Conservation (phyloP, 2,888 invertebrate species). For the Zonitis immaculata region DNA sequence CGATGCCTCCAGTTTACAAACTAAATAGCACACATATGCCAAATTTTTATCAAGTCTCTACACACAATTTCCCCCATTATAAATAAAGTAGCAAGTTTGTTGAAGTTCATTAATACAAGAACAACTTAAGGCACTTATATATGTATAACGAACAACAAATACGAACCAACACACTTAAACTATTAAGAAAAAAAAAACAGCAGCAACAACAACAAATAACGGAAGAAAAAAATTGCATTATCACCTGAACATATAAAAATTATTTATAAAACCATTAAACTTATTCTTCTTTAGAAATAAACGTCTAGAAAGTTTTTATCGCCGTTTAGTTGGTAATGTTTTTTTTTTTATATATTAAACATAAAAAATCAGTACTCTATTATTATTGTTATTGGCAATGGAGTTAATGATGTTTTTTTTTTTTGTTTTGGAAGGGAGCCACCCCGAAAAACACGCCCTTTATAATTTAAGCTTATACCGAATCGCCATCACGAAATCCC, state of each 20-base stretch:
- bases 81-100: slow-evolving; percentile 14
- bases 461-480: slow-evolving; percentile 35
- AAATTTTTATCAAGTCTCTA: slow-evolving; percentile 17
- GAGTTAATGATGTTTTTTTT: neutral
- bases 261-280: too few relatives aligned
- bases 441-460: neutral
- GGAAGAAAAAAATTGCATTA: too few relatives aligned
- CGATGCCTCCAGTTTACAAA: neutral
- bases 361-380: too few relatives aligned
- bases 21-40: slow-evolving; percentile 9
- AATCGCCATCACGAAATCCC: slow-evolving; percentile 39
- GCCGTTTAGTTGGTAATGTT: neutral
- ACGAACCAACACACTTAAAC: too few relatives aligned
- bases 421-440: neutral
- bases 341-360: too few relatives aligned
- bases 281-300: too few relatives aligned
- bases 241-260: too few relatives aligned
- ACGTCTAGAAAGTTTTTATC: neutral
- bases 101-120: slow-evolving; percentile 20
- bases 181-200: too few relatives aligned
- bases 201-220: too few relatives aligned
- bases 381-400: neutral
- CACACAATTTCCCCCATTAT: slow-evolving; percentile 16
- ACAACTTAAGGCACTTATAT: slow-evolving; percentile 9
- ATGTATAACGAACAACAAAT: too few relatives aligned